Evolutionary conservation across 2,888 invertebrate genomes (phyloP).

Genomic region (Pinctada fucata): DNA sequence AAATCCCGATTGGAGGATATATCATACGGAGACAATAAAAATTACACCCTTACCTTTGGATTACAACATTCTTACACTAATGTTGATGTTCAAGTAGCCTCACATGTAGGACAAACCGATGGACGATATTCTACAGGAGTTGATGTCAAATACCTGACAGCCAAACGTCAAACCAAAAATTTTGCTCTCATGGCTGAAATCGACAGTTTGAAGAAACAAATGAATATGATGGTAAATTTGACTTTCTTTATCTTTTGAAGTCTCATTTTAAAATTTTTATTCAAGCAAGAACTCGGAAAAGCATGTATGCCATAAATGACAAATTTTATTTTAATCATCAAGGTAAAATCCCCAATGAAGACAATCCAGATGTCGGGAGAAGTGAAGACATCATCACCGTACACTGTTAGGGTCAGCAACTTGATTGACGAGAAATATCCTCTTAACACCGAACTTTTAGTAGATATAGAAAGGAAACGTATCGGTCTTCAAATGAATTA

Average conservation of each 20-base stretch:
- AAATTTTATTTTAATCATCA: no score
- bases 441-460: constrained; percentile 43
- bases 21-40: no score
- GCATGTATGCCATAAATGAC: no score
- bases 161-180: constrained; percentile 48
- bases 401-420: constrained; percentile 45
- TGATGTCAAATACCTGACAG: constrained; percentile 58
- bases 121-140: no score
- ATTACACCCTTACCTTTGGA: no score
- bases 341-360: constrained; percentile 59
- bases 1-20: no score
- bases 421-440: constrained; percentile 47
- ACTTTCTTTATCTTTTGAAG: neutral
- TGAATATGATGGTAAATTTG: constrained; percentile 56
- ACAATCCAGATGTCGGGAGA: constrained; percentile 53
- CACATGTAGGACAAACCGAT: no score
- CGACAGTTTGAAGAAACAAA: constrained; percentile 48
- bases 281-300: no score
- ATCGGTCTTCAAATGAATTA: constrained; percentile 49
- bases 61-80: no score
- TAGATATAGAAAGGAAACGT: constrained; percentile 35
- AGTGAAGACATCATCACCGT: constrained; percentile 45
- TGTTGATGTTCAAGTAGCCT: no score
- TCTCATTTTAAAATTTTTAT: no score
- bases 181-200: constrained; percentile 55